Conservation (phyloP, 1,140 invertebrate species). For the Limonius californicus region DNA sequence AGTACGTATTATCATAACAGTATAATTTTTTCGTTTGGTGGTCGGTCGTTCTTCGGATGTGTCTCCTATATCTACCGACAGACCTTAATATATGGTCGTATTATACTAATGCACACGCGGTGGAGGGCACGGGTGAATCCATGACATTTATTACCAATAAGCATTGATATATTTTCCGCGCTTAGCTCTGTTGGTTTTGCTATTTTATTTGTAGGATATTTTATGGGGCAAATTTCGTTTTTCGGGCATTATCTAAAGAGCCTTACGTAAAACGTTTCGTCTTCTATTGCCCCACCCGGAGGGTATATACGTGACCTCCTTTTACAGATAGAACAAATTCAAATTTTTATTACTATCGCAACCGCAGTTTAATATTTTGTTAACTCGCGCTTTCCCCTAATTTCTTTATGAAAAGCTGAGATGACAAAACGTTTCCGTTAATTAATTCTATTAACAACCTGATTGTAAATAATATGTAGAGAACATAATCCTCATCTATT, state of each 20-base stretch:
- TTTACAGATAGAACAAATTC: no score
- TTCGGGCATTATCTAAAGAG: conserved; percentile 3
- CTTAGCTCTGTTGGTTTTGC: conserved; percentile 8
- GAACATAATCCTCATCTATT: no score
- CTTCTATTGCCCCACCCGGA: no score
- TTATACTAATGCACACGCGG: conserved; percentile 11
- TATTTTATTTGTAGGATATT: conserved; percentile 13
- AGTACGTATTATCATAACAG: not conserved
- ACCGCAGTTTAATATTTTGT: no score
- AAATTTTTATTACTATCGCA: no score
- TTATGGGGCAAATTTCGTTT: conserved; percentile 4
- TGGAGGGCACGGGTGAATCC: conserved; percentile 5
- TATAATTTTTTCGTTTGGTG: conserved; percentile 5
- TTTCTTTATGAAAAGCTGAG: no score
- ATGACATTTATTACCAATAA: conserved; percentile 13
- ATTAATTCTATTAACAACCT: no score
- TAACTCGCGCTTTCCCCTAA: no score
- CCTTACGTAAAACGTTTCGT: conserved; percentile 4
- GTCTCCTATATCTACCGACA: conserved; percentile 6
- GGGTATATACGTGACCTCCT: no score
- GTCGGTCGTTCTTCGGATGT: not conserved
- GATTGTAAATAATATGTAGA: no score
- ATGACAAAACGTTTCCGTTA: no score
- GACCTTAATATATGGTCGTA: conserved; percentile 10
- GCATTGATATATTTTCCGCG: conserved; percentile 13